Percentiles rank a stretch among this genome's conserved stretches.
Conservation (phyloP, 2,888 invertebrate species). For the Athripsodes cinereus region DNA sequence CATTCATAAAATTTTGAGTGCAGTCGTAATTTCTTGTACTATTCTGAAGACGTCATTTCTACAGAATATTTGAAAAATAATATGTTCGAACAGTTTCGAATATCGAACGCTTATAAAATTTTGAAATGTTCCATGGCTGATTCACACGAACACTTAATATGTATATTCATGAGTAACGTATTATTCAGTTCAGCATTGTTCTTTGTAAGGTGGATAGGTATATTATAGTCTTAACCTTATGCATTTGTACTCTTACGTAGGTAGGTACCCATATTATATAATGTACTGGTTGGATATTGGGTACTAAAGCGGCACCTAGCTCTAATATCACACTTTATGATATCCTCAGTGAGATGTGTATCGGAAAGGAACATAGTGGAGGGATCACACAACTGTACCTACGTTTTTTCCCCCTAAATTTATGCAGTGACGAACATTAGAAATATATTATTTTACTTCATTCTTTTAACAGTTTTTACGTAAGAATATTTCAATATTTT, state of each 20-base stretch:
- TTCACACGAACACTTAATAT: not conserved
- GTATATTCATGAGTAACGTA: no score
- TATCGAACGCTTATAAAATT: not conserved
- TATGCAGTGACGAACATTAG: no score
- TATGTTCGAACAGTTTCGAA: not conserved
- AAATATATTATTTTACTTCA: no score
- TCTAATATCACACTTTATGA: conserved; percentile 1
- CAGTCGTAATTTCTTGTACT: not conserved
- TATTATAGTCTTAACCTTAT: not conserved
- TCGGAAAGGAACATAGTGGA: not conserved
- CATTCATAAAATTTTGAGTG: not conserved
- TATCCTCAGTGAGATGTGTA: not conserved
- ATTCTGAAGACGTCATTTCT: not conserved
- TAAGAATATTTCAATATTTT: no score
- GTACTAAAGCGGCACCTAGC: not conserved
- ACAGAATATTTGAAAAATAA: not conserved
- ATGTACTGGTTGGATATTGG: no score
- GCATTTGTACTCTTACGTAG: not conserved
- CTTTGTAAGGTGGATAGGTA: no score
- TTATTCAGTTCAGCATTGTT: no score
- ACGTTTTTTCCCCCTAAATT: no score
- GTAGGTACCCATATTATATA: not conserved
- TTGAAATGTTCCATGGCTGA: not conserved
- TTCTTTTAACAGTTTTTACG: no score
- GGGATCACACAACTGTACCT: no score